Evolutionary conservation across 2,113 vertebrate genomes (phyloP).

Genomic region (Eptatretus burgeri): DNA sequence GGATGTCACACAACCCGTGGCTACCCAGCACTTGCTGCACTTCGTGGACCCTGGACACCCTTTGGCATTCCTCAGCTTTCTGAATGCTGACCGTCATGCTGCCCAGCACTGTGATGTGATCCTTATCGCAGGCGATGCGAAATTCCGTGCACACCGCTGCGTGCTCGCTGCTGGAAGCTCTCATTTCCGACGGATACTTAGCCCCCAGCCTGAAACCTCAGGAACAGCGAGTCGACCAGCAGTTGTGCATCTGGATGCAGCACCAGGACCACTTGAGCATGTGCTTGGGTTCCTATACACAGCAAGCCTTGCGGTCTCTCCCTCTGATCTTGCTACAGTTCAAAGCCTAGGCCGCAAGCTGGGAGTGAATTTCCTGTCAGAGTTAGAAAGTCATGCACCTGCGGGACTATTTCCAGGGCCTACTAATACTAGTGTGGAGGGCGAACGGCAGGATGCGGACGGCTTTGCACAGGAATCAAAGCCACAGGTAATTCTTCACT

Average conservation of each 20-base stretch:
- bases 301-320: neutral
- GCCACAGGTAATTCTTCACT: no score
- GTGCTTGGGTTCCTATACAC: conserved; percentile 2
- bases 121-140: neutral
- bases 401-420: no score
- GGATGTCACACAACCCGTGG: no score
- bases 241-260: neutral
- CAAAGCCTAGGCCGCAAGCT: neutral
- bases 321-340: neutral
- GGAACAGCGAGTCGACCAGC: neutral
- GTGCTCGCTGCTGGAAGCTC: neutral
- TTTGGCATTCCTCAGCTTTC: neutral
- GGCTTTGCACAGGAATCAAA: no score
- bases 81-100: neutral
- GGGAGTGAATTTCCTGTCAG: neutral
- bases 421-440: no score
- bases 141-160: conserved; percentile 1
- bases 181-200: neutral
- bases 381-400: neutral
- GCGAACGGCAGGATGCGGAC: no score
- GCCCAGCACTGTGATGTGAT: neutral
- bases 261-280: neutral
- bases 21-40: neutral
- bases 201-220: neutral
- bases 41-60: neutral